Evolutionary conservation across 2,888 invertebrate species (phyloP), one percentile per base, ranked within the genome.

Genomic region (Agonopterix heracliana): DNA sequence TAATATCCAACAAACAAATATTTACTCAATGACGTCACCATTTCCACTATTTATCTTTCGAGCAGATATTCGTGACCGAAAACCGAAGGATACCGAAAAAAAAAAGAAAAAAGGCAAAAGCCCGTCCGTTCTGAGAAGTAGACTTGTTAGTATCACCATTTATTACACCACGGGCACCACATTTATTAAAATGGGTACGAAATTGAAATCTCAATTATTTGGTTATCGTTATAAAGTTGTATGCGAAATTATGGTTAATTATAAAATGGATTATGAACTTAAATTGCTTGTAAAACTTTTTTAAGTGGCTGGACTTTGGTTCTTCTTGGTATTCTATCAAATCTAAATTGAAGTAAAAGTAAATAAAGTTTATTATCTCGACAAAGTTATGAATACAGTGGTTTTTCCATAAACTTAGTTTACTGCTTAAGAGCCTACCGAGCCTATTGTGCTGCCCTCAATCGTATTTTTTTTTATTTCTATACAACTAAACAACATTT

Each of bases 61-160:
- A 66, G 73, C 71, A 71, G 71, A 78, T 65, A 65, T 73, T 82
- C 80, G 81, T 82, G 82, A 81, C 77, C 65, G 66, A 70, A 64
- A 62, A 12, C 60, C 67, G 59, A 68, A 67, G 65, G 60, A 63
- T 55, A 58, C 34, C 10, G 50, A 66, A 59, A 65, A 68, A 66
- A 69, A 70, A 63, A 59, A 62, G 60, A 60, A 59, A 68, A 67
- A 66, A 64, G 54, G 54, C 61, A 55, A 66, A 65, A 62, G 62
- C 62, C 64, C 67, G 74, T 65, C 73, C 76, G 69, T 84, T 84
- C 84, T 61, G 69, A 79, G 85, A 85, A 83, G 56, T 61, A 69
- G 63, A 72, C 81, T 77, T 78, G 81, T 83, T 80, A 77, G 79
- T 79, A 74, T 72, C 75, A 75, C 72, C 83, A 83, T 84, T 84